Evolutionary conservation across 2,888 invertebrate genomes (phyloP).

Genomic region (Oligia strigilis): DNA sequence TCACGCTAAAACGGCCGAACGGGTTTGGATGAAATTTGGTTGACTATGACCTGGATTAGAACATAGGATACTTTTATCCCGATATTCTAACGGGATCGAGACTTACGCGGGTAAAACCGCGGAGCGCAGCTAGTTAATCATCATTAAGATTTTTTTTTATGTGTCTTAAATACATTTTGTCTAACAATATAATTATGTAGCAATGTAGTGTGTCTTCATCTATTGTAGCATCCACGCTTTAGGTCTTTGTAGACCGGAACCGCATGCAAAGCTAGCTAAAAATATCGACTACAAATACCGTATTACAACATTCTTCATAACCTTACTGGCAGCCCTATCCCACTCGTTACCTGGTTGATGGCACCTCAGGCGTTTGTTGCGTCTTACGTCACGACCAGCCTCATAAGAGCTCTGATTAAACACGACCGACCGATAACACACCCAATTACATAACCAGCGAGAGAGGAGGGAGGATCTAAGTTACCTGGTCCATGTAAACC

Average conservation of each 20-base stretch:
- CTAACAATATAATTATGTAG: neutral
- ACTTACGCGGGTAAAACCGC: neutral
- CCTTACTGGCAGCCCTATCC: constrained; percentile 74
- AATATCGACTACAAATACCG: neutral
- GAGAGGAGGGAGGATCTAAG: constrained; percentile 70
- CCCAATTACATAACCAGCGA: constrained; percentile 73
- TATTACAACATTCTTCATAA: constrained; percentile 7
- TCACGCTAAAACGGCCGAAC: no score
- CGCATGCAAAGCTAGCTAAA: neutral
- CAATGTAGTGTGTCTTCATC: neutral
- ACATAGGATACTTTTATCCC: neutral
- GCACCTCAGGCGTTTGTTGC: constrained; percentile 88
- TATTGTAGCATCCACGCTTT: neutral
- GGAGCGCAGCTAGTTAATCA: no score
- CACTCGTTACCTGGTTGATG: constrained; percentile 83
- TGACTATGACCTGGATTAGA: no score
- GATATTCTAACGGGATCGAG: neutral
- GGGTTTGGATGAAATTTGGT: no score
- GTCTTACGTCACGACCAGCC: constrained; percentile 82
- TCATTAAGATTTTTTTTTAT: no score
- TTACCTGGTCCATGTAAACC: constrained; percentile 79
- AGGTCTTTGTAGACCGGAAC: neutral
- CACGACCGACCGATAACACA: constrained; percentile 75
- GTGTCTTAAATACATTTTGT: neutral
- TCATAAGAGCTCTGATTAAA: constrained; percentile 83